Percentiles rank a stretch among this genome's conserved stretches.
These are phyloP conservation scores for Ameiurus melas DNA, from an alignment of 2,113 vertebrate species.

Conservation along the genomic window DNA sequence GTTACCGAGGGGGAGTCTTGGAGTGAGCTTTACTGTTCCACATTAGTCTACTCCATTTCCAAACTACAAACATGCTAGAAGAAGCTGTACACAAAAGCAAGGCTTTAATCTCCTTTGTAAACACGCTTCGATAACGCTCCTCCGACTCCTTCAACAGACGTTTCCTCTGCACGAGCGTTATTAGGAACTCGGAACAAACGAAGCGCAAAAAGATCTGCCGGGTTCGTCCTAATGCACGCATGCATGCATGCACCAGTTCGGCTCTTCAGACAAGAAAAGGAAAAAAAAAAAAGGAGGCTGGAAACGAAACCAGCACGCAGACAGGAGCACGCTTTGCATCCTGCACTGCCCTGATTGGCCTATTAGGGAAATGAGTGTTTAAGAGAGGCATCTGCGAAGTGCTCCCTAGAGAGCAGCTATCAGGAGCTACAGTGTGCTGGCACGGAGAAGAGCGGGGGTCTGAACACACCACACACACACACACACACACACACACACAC, in stretches of 20 bases:
- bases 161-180: slow-evolving; percentile 9
- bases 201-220: neutral
- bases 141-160: slow-evolving; percentile 35
- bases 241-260: neutral
- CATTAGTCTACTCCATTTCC: slow-evolving; percentile 33
- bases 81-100: slow-evolving; percentile 33
- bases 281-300: neutral
- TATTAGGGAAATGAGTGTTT: slow-evolving; percentile 46
- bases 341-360: slow-evolving; percentile 3
- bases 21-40: slow-evolving; percentile 38
- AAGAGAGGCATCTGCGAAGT: slow-evolving; percentile 43
- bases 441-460: slow-evolving; percentile 14
- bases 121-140: slow-evolving; percentile 17
- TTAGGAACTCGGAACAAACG: slow-evolving; percentile 17
- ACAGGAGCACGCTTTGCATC: slow-evolving; percentile 21
- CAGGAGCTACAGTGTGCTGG: slow-evolving; percentile 36
- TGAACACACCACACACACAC: neutral
- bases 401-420: slow-evolving; percentile 37
- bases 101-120: slow-evolving; percentile 27
- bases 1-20: slow-evolving; percentile 31
- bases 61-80: slow-evolving; percentile 37
- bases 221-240: neutral
- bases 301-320: slow-evolving; percentile 20
- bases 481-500: neutral
- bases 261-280: neutral